phyloP scores from a whole-genome alignment of 2,888 invertebrate species.

The Amiota communis region DNA sequence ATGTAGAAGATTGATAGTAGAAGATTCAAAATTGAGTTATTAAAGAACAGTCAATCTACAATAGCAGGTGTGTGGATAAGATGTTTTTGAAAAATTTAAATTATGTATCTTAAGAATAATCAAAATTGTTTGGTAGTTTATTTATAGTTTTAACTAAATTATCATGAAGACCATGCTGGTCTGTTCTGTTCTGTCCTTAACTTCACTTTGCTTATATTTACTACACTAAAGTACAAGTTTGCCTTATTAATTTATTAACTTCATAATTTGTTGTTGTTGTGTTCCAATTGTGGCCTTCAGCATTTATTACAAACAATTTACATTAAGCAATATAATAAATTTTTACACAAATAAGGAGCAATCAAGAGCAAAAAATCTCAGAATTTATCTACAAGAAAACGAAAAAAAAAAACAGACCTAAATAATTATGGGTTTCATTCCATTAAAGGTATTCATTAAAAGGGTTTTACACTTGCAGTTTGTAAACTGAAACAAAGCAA shows the following conservation, averaged over 20 bases:
- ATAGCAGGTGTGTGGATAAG: background rate
- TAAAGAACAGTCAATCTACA: too few species aligned
- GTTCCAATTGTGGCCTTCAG: constrained; percentile 53
- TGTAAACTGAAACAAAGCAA: too few species aligned
- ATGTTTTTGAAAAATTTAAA: too few species aligned
- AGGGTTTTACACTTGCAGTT: constrained; percentile 37
- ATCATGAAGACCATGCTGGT: too few species aligned
- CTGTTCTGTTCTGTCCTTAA: too few species aligned
- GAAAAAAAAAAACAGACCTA: background rate
- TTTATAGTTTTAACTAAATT: too few species aligned
- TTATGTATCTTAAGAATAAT: too few species aligned
- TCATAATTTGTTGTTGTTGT: background rate
- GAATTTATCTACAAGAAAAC: constrained; percentile 15
- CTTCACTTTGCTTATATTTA: too few species aligned
- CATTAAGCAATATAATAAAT: constrained; percentile 66
- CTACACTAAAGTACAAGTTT: constrained; percentile 13
- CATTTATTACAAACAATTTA: constrained; percentile 61
- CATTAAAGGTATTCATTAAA: constrained; percentile 55
- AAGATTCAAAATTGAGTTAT: too few species aligned
- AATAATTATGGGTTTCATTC: constrained; percentile 48
- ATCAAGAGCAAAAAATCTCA: constrained; percentile 30
- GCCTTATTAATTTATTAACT: constrained; percentile 29
- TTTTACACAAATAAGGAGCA: constrained; percentile 59
- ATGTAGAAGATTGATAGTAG: too few species aligned
- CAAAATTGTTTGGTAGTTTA: too few species aligned